Base-by-base conservation (phyloP, 2,888 invertebrate genomes). In the Habrosyne pyritoides region DNA sequence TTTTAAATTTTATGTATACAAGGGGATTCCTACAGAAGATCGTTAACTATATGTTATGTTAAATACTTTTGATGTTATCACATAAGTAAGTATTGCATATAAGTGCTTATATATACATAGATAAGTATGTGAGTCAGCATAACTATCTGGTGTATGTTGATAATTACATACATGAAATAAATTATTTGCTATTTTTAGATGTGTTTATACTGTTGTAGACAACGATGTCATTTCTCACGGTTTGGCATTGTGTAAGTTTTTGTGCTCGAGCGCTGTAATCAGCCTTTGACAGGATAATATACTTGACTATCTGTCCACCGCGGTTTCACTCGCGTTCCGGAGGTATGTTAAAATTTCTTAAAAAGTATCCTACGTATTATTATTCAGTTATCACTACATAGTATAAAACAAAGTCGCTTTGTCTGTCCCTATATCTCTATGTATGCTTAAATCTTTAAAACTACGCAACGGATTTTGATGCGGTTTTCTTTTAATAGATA, bases 101-200 rank as follows among this genome's bases (percentile, higher is more conserved):
- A 36, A 14, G 6, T 36, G 10, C 5, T 10, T 22, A 47, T 47
- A 5, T 47, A 21, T 26, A 14, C 12, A 24, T 28, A 24, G 30
- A 50, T 50, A 50, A 50, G 28, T 50, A 30, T 28, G 21, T 50
- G 50, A 50, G 50, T 50, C 50, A 50, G 50, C 10, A 28, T 26
- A 18, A 18, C 4, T 26, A 5, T 8, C n/a, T 8, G 24, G 10
- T n/a, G 21, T 50, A 28, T 28, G 26, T 12, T 30, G 30, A 28
- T 50, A 50, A 50, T 50, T 50, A 28, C 18, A 28, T 30, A 30
- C 28, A 28, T 22, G 28, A 50, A 42, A 50, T 28, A 28, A 50
- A 50, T 50, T 18, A 50, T 50, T 21, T 21, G n/a, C 50, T 50
- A 50, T 50, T 50, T 50, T 12, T 50, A 50, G 28, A 50, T 21